These are phyloP conservation scores for Fregata magnificens DNA, from an alignment of 2,113 vertebrate species.

Conservation along the genomic window DNA sequence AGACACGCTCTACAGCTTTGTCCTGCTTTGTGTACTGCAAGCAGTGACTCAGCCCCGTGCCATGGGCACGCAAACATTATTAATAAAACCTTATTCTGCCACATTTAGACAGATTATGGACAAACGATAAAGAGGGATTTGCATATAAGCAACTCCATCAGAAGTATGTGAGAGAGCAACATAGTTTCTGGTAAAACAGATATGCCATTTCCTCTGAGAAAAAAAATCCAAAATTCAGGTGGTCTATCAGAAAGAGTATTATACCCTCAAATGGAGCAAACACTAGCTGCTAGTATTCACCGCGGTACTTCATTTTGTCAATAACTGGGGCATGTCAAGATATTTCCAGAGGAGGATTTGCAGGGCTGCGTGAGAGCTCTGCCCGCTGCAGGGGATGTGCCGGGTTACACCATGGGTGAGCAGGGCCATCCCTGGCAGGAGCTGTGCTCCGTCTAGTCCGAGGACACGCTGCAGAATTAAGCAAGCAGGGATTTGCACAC, in stretches of 20 bases:
- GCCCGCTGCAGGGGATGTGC: rapidly evolving
- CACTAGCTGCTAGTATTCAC: background rate
- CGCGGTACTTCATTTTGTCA: background rate
- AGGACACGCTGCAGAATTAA: background rate
- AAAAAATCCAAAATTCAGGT: background rate
- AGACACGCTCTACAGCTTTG: background rate
- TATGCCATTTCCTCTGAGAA: background rate
- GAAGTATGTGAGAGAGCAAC: background rate
- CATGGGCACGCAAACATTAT: background rate
- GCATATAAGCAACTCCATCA: background rate
- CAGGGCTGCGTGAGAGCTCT: background rate
- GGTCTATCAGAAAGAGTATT: background rate
- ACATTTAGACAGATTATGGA: constrained; percentile 35
- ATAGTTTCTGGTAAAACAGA: background rate
- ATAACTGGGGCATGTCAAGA: background rate
- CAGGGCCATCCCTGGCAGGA: background rate
- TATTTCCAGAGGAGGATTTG: background rate
- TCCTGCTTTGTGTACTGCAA: constrained; percentile 1
- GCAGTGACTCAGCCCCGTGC: background rate
- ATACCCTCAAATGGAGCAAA: background rate
- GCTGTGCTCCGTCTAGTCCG: background rate
- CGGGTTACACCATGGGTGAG: background rate
- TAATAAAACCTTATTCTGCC: constrained; percentile 48
- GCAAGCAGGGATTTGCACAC: background rate
- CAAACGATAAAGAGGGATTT: background rate